Percentiles rank a stretch among this genome's conserved stretches.
Conservation (phyloP, 2,113 vertebrate genomes). For the Rhagologus leucostigma region DNA sequence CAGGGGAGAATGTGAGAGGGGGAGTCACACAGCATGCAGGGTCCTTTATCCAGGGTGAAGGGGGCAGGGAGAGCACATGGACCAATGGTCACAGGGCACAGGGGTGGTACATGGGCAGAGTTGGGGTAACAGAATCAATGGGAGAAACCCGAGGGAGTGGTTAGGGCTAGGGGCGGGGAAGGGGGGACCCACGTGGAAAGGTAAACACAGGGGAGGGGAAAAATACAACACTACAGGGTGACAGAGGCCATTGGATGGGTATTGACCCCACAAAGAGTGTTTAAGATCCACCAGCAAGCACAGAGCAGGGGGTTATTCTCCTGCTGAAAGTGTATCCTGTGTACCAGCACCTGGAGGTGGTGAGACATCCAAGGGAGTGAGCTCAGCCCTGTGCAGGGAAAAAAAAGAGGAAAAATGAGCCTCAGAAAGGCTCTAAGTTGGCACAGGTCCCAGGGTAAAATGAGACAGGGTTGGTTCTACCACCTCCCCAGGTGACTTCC, state of each 20-base stretch:
- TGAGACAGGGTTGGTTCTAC: background rate
- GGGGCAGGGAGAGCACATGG: too few relatives aligned
- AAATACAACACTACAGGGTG: too few relatives aligned
- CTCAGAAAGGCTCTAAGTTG: background rate
- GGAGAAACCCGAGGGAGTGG: too few relatives aligned
- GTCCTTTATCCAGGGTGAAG: too few relatives aligned
- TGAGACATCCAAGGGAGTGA: fast-evolving
- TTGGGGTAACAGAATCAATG: too few relatives aligned
- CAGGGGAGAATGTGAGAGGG: too few relatives aligned
- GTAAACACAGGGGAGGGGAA: too few relatives aligned
- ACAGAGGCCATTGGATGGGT: background rate
- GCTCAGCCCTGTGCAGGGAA: background rate
- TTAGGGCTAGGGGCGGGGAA: too few relatives aligned
- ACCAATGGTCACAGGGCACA: too few relatives aligned
- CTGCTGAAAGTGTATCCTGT: fast-evolving
- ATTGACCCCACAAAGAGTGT: background rate
- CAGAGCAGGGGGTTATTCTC: background rate
- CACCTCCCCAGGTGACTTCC: background rate
- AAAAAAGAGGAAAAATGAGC: background rate
- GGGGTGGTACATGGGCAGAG: too few relatives aligned
- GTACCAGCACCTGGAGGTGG: background rate
- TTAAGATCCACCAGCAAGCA: background rate
- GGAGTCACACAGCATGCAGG: too few relatives aligned
- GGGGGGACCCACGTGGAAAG: too few relatives aligned
- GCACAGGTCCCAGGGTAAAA: background rate